phyloP scores from a whole-genome alignment of 2,888 invertebrate species.

The Apodemia hepburni region DNA sequence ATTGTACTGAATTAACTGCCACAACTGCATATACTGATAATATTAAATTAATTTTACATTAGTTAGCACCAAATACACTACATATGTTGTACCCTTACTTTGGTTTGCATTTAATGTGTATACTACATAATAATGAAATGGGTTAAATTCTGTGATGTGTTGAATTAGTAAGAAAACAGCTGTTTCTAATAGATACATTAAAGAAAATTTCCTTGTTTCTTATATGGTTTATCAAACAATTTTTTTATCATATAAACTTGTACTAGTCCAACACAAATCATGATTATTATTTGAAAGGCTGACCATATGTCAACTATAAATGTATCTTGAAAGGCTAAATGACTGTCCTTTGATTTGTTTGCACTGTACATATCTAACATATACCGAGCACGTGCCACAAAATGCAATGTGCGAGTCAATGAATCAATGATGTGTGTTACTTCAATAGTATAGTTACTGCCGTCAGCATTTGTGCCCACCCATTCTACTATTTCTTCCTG shows the following conservation, averaged over 20 bases:
- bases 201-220: background rate
- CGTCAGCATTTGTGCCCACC: conserved; percentile 47
- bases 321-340: conserved; percentile 88
- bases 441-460: conserved; percentile 50
- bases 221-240: conserved; percentile 43
- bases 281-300: conserved; percentile 84
- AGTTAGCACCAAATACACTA: too few species aligned
- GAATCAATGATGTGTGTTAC: conserved; percentile 82
- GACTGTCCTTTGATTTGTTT: conserved; percentile 89
- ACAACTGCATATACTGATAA: too few species aligned
- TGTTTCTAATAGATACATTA: too few species aligned
- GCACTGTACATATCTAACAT: conserved; percentile 85
- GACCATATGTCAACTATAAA: conserved; percentile 91
- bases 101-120: too few species aligned
- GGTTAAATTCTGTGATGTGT: too few species aligned
- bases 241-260: conserved; percentile 90
- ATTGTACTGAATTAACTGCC: too few species aligned
- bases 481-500: conserved; percentile 54
- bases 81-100: too few species aligned
- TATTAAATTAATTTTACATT: too few species aligned
- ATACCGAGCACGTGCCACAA: conserved; percentile 82
- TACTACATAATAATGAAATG: too few species aligned
- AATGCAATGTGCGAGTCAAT: conserved; percentile 81
- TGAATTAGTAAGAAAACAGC: too few species aligned
- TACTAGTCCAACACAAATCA: conserved; percentile 86